phyloP scores from a whole-genome alignment of 2,113 vertebrate genomes.

The Atrichornis clamosus region DNA sequence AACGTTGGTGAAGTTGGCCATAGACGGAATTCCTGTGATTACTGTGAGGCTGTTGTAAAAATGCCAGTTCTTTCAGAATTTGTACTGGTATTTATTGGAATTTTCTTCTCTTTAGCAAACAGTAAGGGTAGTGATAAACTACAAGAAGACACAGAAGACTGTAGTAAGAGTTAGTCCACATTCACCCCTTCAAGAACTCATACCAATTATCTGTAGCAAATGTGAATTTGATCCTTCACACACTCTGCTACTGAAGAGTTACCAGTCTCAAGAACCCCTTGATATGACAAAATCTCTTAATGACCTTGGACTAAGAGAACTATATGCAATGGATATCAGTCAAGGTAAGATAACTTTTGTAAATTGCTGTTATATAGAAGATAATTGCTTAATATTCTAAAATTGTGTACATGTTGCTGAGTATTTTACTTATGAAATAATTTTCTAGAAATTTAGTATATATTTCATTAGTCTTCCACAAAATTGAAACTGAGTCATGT shows the following conservation, averaged over 20 bases:
- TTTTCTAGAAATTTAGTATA: neutral
- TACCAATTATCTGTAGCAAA: constrained; percentile 87
- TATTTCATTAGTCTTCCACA: neutral
- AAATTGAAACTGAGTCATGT: neutral
- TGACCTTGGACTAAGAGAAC: constrained; percentile 88
- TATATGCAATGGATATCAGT: constrained; percentile 89
- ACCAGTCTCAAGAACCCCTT: constrained; percentile 83
- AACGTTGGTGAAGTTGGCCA: neutral
- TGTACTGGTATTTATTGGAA: neutral
- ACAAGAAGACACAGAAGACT: constrained; percentile 93
- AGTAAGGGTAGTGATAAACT: constrained; percentile 94
- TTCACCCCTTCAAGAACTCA: constrained; percentile 80
- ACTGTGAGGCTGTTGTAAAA: neutral
- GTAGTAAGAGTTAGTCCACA: constrained; percentile 90
- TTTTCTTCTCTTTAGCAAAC: constrained; percentile 83
- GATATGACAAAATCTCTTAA: constrained; percentile 88
- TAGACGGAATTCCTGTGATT: neutral
- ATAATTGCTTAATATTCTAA: neutral
- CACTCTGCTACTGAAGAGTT: constrained; percentile 83
- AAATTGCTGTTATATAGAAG: neutral
- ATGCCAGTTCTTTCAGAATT: neutral
- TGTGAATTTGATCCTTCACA: constrained; percentile 89
- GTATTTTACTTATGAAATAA: neutral
- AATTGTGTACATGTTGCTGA: neutral
- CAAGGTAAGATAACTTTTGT: constrained; percentile 73